Base-by-base conservation (phyloP, 2,113 vertebrate genomes). In the Notechis scutatus region DNA sequence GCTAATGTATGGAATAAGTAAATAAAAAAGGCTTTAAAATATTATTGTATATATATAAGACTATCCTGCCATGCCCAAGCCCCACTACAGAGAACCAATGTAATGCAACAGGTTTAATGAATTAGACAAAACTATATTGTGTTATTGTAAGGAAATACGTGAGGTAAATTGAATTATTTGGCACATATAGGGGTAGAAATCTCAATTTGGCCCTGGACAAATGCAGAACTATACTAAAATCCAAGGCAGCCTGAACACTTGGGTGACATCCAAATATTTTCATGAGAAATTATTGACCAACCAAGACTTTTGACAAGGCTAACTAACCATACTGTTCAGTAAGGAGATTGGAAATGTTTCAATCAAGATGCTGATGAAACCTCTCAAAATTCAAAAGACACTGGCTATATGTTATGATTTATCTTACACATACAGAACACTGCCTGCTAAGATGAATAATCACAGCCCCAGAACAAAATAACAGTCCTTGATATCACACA, bases 311-410 rank as follows among this genome's bases (percentile, higher is more conserved):
- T 91, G 93, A 91, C 21, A 93, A 54, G 50, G 24, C 24, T 93
- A 95, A 95, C 87, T 87, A 95, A 89, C 47, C 56, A 52, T 42
- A 59, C 2, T 88, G 52, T 90, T 95, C 89, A 93, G 69, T 90
- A 94, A 92, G 94, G n/a, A 52, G 74, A 91, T 3, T 45, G 88
- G 90, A 95, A 92, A 42, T 10, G 93, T 95, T 96, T 94, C 56
- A 92, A 0, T 93, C 90, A 92, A 93, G 15, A 0, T 88, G 95
- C 81, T 96, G 91, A 93, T 95, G 90, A 94, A 95, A 95, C 15
- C 10, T 54, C 11, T 9, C 92, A 93, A 64, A 52, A 91, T 94
- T 93, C 87, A 91, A 87, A 93, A 94, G 85, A 93, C 4, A 91
- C 3, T 6, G 56, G 2, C 50, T 94, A 61, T 42, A 29, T 93